Evolutionary conservation across 2,113 vertebrate genomes (phyloP).

Genomic region (Rattus rattus): DNA sequence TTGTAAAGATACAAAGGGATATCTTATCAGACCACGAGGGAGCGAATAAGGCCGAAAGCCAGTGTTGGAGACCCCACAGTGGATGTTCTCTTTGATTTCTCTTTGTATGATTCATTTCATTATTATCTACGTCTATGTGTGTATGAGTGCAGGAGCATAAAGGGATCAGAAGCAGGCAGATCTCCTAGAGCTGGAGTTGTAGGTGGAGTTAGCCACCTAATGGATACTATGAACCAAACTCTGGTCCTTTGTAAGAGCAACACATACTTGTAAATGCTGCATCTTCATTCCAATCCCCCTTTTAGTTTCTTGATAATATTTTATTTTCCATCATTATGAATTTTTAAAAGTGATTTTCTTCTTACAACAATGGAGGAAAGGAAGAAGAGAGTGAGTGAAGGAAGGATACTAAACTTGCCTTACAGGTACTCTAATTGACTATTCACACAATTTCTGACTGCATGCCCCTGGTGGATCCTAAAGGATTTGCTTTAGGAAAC

Average conservation of each 20-base stretch:
- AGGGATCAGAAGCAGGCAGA: neutral
- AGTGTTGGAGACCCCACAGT: neutral
- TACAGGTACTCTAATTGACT: neutral
- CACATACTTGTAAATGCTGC: no score
- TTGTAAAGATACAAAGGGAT: neutral
- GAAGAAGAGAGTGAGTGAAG: neutral
- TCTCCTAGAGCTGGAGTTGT: neutral
- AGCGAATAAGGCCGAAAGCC: neutral
- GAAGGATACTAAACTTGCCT: neutral
- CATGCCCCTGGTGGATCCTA: accelerated
- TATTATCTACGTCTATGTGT: neutral
- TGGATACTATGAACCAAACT: no score
- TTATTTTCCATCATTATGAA: neutral
- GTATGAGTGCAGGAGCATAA: neutral
- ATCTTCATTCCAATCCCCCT: no score
- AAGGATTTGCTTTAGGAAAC: slow-evolving; percentile 15
- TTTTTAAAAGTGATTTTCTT: neutral
- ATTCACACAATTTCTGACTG: neutral
- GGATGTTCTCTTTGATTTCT: neutral
- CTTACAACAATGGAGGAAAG: neutral
- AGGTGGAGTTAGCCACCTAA: neutral
- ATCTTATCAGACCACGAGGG: neutral
- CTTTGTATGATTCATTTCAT: neutral
- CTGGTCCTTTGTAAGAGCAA: neutral
- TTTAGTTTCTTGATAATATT: neutral